These are phyloP conservation scores for Poecilia gillii DNA, from an alignment of 2,797 vertebrate genomes.

Conservation along the genomic window DNA sequence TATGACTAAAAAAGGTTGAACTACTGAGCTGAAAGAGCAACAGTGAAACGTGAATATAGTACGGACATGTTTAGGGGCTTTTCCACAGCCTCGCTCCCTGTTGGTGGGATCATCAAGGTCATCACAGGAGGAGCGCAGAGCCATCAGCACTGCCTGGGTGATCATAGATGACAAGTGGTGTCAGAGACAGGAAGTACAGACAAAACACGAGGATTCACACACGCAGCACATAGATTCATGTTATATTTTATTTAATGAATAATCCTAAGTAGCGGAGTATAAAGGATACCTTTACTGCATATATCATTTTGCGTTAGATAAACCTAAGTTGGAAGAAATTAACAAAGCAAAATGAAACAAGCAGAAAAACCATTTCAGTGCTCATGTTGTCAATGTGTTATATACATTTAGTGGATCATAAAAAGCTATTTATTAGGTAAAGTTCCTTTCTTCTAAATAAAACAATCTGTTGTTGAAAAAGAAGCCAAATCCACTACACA, in stretches of 20 bases:
- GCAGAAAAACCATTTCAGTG: no score
- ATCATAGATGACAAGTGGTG: conserved; percentile 57
- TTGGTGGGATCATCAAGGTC: conserved; percentile 66
- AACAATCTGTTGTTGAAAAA: not conserved
- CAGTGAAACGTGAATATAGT: conserved; percentile 37
- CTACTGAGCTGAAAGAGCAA: conserved; percentile 61
- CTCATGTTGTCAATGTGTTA: not conserved
- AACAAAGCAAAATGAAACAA: not conserved
- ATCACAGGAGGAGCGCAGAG: conserved; percentile 39
- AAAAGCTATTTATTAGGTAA: not conserved
- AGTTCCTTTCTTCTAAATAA: not conserved
- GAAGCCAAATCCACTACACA: no score
- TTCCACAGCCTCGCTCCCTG: conserved; percentile 49
- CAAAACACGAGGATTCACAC: conserved; percentile 9
- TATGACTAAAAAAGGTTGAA: conserved; percentile 49
- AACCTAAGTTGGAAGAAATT: not conserved
- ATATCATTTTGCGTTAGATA: not conserved
- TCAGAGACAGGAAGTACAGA: conserved; percentile 41
- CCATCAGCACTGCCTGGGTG: conserved; percentile 42
- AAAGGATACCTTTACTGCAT: not conserved
- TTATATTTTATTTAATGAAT: conserved; percentile 30
- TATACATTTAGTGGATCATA: not conserved
- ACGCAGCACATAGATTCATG: conserved; percentile 18
- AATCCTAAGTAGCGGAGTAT: not conserved
- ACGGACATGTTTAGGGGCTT: conserved; percentile 42